Conservation (phyloP, 2,113 vertebrate species). For the Ciconia maguari region DNA sequence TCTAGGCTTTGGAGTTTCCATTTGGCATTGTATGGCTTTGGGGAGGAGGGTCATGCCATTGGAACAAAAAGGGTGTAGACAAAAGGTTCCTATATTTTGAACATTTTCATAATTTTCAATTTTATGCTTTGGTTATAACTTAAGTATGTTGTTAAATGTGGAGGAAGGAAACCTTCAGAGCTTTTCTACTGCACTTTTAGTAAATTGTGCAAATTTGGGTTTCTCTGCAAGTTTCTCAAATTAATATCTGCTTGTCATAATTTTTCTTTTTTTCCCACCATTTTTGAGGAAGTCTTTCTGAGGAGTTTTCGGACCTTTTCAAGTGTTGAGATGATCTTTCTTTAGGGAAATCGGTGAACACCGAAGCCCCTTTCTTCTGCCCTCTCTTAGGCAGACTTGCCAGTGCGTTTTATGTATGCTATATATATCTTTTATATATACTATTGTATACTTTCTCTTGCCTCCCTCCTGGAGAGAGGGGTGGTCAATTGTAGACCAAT, state of each 20-base stretch:
- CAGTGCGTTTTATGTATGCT: not conserved
- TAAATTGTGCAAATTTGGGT: not conserved
- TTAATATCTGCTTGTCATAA: not conserved
- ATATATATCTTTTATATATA: not conserved
- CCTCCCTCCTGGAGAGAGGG: not conserved
- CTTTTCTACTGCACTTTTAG: not conserved
- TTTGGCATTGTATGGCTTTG: not conserved
- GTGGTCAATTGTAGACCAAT: not conserved
- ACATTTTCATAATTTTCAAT: not conserved
- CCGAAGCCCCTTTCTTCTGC: not conserved
- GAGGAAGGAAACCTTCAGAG: not conserved
- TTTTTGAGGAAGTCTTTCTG: not conserved
- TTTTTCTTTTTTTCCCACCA: not conserved
- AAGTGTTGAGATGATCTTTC: not conserved
- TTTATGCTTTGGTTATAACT: not conserved
- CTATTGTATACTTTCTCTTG: not conserved
- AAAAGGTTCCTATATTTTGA: not conserved
- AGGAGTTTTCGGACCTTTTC: not conserved
- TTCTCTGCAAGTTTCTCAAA: not conserved
- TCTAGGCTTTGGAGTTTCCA: not conserved
- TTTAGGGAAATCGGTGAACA: not conserved
- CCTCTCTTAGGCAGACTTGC: not conserved
- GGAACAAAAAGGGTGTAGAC: not conserved
- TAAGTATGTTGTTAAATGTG: not conserved
- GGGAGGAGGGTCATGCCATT: not conserved